These are phyloP conservation scores for Pogonomyrmex barbatus DNA, from an alignment of 1,140 invertebrate species.

Conservation along the genomic window DNA sequence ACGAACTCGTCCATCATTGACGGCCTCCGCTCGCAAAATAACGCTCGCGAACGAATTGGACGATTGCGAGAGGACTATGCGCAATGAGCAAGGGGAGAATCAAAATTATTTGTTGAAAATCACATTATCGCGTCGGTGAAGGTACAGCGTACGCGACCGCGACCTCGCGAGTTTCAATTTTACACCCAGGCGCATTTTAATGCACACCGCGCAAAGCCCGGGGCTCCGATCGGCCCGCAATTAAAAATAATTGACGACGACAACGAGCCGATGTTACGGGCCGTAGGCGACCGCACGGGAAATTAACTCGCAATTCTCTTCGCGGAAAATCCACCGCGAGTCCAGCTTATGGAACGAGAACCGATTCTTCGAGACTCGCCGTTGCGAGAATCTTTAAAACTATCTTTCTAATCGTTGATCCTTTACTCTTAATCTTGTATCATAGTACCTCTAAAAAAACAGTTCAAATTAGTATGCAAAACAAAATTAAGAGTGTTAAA, in stretches of 20 bases:
- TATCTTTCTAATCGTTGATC: neutral
- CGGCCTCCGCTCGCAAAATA: slow-evolving; percentile 30
- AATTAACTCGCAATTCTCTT: slow-evolving; percentile 54
- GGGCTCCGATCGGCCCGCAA: slow-evolving; percentile 65
- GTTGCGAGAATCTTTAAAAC: neutral
- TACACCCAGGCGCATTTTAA: slow-evolving; percentile 75
- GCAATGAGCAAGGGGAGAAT: slow-evolving; percentile 8
- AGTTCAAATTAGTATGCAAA: too few relatives aligned
- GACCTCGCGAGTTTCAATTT: slow-evolving; percentile 73
- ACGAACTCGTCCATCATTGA: slow-evolving; percentile 65
- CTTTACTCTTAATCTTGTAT: too few relatives aligned
- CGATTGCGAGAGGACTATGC: slow-evolving; percentile 37
- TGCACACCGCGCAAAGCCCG: slow-evolving; percentile 68
- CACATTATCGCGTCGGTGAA: slow-evolving; percentile 64
- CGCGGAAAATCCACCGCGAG: slow-evolving; percentile 7
- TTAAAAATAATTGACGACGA: slow-evolving; percentile 74
- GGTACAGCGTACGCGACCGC: neutral
- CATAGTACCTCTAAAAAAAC: too few relatives aligned
- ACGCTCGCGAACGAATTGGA: slow-evolving; percentile 29
- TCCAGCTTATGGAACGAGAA: neutral
- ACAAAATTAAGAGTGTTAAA: neutral
- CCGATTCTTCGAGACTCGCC: neutral
- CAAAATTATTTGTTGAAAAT: slow-evolving; percentile 75
- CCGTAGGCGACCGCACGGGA: slow-evolving; percentile 37
- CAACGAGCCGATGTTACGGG: slow-evolving; percentile 32